Conservation (phyloP, 2,888 invertebrate species). For the Plagodis pulveraria region DNA sequence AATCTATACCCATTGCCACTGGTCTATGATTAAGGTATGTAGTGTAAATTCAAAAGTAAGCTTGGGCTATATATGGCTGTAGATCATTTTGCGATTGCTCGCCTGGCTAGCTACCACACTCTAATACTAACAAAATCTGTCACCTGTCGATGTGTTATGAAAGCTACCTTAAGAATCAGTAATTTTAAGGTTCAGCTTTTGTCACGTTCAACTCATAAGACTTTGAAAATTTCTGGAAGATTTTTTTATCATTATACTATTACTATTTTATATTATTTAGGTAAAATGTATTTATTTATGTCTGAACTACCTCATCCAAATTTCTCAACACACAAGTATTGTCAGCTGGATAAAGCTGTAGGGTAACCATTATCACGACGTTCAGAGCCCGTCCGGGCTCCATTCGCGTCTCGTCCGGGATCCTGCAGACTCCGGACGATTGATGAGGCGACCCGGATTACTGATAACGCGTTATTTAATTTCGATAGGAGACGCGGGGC, state of each 20-base stretch:
- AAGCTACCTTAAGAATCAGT: too few relatives aligned
- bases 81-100: too few relatives aligned
- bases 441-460: slow-evolving; percentile 64
- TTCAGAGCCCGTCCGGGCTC: neutral
- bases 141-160: too few relatives aligned
- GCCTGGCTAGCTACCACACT: too few relatives aligned
- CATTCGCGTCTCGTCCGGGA: neutral
- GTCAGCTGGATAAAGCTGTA: slow-evolving; percentile 13
- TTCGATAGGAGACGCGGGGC: slow-evolving; percentile 42
- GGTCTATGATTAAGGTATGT: too few relatives aligned
- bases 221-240: too few relatives aligned
- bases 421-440: slow-evolving; percentile 40
- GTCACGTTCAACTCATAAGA: too few relatives aligned
- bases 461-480: slow-evolving; percentile 69
- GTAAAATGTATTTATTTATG: neutral
- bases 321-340: neutral
- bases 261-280: neutral
- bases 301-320: slow-evolving; percentile 18
- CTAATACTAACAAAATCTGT: too few relatives aligned
- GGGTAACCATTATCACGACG: slow-evolving; percentile 13
- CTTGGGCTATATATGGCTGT: too few relatives aligned
- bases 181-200: too few relatives aligned
- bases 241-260: neutral
- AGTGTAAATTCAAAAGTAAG: too few relatives aligned
- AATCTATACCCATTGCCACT: too few relatives aligned